Conservation (phyloP, 2,888 invertebrate genomes). For the Melanargia galathea region DNA sequence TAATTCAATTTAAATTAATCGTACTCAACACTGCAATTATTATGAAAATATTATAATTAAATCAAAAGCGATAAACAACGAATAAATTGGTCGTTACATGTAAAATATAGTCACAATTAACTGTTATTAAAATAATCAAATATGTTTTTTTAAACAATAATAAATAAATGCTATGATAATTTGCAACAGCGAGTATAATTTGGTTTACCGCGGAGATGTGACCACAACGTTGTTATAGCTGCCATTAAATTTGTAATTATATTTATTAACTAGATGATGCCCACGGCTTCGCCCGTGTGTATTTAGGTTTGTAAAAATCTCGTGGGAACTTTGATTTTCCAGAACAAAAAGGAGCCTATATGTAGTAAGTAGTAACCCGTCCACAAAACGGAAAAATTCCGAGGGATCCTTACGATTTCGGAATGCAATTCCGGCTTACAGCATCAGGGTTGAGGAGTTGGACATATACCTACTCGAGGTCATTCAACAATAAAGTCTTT, state of each 20-base stretch:
- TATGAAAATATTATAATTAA: neutral
- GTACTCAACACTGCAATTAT: neutral
- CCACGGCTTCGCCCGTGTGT: too few relatives aligned
- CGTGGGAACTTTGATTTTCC: too few relatives aligned
- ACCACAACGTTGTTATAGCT: conserved; percentile 3
- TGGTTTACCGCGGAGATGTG: neutral
- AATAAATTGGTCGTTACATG: neutral
- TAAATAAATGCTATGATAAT: conserved; percentile 2
- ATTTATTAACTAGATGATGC: conserved; percentile 18
- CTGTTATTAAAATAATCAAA: neutral
- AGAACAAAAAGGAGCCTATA: too few relatives aligned
- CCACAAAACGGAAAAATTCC: too few relatives aligned
- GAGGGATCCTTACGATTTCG: too few relatives aligned
- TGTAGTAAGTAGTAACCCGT: too few relatives aligned
- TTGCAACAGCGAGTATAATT: conserved; percentile 5
- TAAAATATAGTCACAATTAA: conserved; percentile 8
- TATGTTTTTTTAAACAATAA: neutral
- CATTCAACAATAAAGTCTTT: too few relatives aligned
- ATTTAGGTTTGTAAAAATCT: too few relatives aligned
- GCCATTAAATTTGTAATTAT: conserved; percentile 14
- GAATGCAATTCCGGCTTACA: too few relatives aligned
- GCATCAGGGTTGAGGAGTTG: too few relatives aligned
- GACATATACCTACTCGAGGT: too few relatives aligned
- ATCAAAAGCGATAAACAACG: conserved; percentile 5
- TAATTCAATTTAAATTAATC: neutral